Base-by-base conservation (phyloP, 2,113 vertebrate species). In the Notothenia coriiceps region DNA sequence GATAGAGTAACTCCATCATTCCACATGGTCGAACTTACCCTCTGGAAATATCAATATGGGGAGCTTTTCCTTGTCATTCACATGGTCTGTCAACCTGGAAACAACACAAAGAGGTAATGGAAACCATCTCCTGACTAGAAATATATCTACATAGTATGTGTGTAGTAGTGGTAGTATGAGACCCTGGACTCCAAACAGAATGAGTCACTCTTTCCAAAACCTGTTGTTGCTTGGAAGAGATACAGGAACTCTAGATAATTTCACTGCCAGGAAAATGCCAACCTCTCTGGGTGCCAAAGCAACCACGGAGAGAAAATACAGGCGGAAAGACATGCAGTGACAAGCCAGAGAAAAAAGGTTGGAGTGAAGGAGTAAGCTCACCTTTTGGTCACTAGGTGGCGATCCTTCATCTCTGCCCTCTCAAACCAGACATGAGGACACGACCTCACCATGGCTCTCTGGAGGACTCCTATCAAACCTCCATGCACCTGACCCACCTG, bases 351-450 rank as follows among this genome's bases (percentile, higher is more conserved):
- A 18, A 71, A 49, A 61, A 1, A 3, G 8, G 35, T 9, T 49
- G 13, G 2, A 13, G 59, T 11, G 12, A 11, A 0, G n/a, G 6
- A 61, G 55, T 59, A 44, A 54, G n/a, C 61, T 35, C 87, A 99
- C 98, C 98, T 96, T 89, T 96, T 96, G n/a, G 95, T 95, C 94
- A 99, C 98, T 75, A 98, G 96, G 79, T 98, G 97, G 91, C 98
- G 97, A 89, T 99, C 98, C 94, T 95, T 98, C 84, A 99, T 96
- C 88, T 99, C 98, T 0, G 98, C 97, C 82, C 98, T 95, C 86
- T 99, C 98, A 82, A 99, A 99, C 98, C 98, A 99, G 77, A 99
- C 94, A 1, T 99, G 98, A 54, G 98, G 98, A 87, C 97, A 99
- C 9, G 97, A 96, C 76, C 96, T 96, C 44, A 97, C 98, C 9